Base-by-base conservation (phyloP, 1,140 invertebrate genomes). In the Halotydeus destructor region DNA sequence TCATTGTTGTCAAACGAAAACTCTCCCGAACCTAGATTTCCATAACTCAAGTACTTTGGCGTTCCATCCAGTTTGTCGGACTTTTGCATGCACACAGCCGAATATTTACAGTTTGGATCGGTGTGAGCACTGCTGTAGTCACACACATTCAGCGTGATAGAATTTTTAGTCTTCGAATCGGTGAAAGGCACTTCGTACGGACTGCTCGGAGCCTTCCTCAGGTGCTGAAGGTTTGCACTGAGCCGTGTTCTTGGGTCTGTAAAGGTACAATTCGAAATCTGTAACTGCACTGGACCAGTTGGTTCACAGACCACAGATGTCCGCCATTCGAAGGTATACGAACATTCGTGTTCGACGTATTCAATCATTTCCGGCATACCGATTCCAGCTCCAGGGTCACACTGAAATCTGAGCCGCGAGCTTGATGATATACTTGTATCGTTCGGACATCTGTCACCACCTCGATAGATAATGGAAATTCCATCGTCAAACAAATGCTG, bases 321-420 rank as follows among this genome's bases (percentile, higher is more conserved):
- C 9, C 18, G 14, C 51, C 51, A 52, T 21, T 52, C 38, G 36
- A 49, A 52, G 3, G 41, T 19, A 38, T 46, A 51, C 21, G 33
- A 19, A 38, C 45, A 46, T 6, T 46, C 21, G 23, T 49, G n/a
- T n/a, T n/a, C n/a, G n/a, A n/a, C 36, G 26, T 43, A 35, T 5
- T 18, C 25, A 9, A 46, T 21, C 33, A 49, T 44, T 18, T 34
- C 14, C 12, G 51, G 51, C 4, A 27, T 14, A 1, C 44, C 47
- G n/a, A 23, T 22, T 1, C 22, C 26, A 49, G 26, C 9, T n/a
- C n/a, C n/a, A n/a, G n/a, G n/a, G n/a, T n/a, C n/a, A n/a, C n/a
- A n/a, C n/a, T n/a, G n/a, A n/a, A n/a, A n/a, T n/a, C n/a, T n/a
- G n/a, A n/a, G n/a, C n/a, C n/a, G n/a, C n/a, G n/a, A n/a, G n/a